Percentiles rank a stretch among this genome's conserved stretches.
Conservation (phyloP, 2,797 vertebrate species). For the Hoplostethus atlanticus region DNA sequence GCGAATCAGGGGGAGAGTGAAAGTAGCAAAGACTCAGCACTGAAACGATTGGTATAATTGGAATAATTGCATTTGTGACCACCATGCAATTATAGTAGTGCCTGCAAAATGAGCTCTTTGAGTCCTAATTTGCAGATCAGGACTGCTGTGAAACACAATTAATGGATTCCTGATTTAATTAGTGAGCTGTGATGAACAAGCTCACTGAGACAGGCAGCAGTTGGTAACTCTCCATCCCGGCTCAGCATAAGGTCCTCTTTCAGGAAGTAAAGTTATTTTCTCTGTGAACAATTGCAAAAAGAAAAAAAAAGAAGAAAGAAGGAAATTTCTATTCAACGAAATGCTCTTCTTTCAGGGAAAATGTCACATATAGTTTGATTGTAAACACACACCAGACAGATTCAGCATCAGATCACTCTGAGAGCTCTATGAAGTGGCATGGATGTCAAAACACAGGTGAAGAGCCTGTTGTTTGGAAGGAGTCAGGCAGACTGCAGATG, state of each 20-base stretch:
- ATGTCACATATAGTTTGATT: constrained; percentile 8
- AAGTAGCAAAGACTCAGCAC: constrained; percentile 26
- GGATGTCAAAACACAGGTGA: constrained; percentile 35
- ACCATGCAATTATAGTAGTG: constrained; percentile 40
- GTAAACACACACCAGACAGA: neutral
- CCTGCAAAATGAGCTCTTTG: constrained; percentile 58
- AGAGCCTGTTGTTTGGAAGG: constrained; percentile 36
- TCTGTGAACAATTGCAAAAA: constrained; percentile 11
- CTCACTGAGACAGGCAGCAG: constrained; percentile 25
- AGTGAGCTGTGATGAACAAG: constrained; percentile 62
- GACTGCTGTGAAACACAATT: constrained; percentile 75
- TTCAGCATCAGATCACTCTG: constrained; percentile 20
- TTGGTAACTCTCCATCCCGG: neutral
- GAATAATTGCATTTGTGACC: constrained; percentile 59
- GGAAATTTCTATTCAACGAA: neutral
- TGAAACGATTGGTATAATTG: constrained; percentile 42
- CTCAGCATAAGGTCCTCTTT: constrained; percentile 2
- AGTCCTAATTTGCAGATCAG: constrained; percentile 70
- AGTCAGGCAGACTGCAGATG: constrained; percentile 35
- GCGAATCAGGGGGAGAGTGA: constrained; percentile 20
- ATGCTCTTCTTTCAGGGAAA: neutral
- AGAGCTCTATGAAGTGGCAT: constrained; percentile 15
- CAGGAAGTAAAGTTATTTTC: constrained; percentile 12
- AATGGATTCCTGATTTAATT: constrained; percentile 76
- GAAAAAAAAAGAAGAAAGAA: constrained; percentile 20